Evolutionary conservation across 2,797 vertebrate species (phyloP), one percentile per base, ranked within the genome.

Genomic region (Sternarchorhynchus goeldii): DNA sequence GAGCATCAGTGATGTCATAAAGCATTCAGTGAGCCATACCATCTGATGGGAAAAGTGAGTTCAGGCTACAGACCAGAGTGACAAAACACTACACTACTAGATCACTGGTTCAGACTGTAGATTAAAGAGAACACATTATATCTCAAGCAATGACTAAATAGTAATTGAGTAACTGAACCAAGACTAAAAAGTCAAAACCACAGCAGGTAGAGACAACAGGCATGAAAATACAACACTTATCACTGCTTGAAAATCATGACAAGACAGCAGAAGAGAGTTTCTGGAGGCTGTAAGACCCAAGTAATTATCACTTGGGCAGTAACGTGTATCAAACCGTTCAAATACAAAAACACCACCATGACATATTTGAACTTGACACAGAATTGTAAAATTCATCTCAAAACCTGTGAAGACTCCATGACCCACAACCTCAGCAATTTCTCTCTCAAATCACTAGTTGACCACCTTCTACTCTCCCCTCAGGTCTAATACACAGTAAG

Each of bases 401-500:
- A 31, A 69, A 53, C 12, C 41, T 18, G 16, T 2, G 5, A 14
- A 68, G 12, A 69, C 17, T 53, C 21, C 53, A 2, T 29, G 25
- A 25, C 29, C 25, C 21, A 55, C 4, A 34, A 73, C 59, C 21
- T 45, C 17, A 5, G 6, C 32, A 34, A 62, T 70, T 75, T 77
- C 34, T 10, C 34, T 41, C 50, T 6, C 32, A 53, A 75, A 73
- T 77, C 64, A 77, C 55, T 75, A 78, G 80, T 75, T 34, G 53
- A 67, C 57, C 79, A 62, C 50, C 77, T 69, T 65, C n/a, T 21
- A 4, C 60, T 56, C 57, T 12, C 34, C 18, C 31, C 67, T 67
- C 65, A 16, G 65, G 32, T 76, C 64, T n/a, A 45, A n/a, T 60
- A 66, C 73, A 69, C 72, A 53, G 77, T 65, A 75, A 77, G 34